Base-by-base conservation (phyloP, 92 coral and sea anemone species). In the Parazoanthus atlanticus region DNA sequence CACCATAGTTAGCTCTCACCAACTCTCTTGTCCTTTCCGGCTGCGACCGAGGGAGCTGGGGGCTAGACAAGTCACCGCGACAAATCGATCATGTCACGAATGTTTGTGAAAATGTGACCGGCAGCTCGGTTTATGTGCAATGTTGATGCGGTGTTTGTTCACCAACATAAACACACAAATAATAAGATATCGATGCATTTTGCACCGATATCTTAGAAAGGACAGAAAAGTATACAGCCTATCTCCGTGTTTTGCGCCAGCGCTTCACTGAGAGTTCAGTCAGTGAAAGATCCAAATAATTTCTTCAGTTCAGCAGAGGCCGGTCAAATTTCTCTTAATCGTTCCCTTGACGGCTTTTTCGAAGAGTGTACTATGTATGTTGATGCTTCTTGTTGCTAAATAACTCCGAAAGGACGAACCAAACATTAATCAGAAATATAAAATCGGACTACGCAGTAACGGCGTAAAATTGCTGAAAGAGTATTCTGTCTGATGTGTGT, bases 401-500 rank as follows among this genome's bases (percentile, higher is more conserved):
- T 1, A 56, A 19, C 16, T 8, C 21, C 65, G 65, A 56, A 56
- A 13, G 65, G 11, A 19, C 19, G 23, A 56, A 15, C 23, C 23
- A 56, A 56, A 3, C 26, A 23, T 25, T 61, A 28, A n/a, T 23
- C 7, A 61, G 26, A 19, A 61, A 61, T 61, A 25, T 61, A 15
- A 61, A 61, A 61, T 72, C 76, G 16, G 76, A 72, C 40, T 17
- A 40, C 38, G 17, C 17, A 72, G 15, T 29, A 29, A 30, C 11
- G 23, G 38, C 76, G 21, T 31, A 29, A 28, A 32, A 9, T 26
- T 28, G 82, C 47, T 78, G 64, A 78, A 78, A 41, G 82, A 49
- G 34, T 46, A 78, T 30, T 78, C 65, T 78, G 82, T 78, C 82
- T 78, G 82, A 78, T 43, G 40, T 30, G 6, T 72, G 76, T 10